A percentile compares a stretch with the other conserved stretches of the same genome.
phyloP scores from a whole-genome alignment of 1,140 invertebrate genomes.

The Drosophila nigrodunni region DNA sequence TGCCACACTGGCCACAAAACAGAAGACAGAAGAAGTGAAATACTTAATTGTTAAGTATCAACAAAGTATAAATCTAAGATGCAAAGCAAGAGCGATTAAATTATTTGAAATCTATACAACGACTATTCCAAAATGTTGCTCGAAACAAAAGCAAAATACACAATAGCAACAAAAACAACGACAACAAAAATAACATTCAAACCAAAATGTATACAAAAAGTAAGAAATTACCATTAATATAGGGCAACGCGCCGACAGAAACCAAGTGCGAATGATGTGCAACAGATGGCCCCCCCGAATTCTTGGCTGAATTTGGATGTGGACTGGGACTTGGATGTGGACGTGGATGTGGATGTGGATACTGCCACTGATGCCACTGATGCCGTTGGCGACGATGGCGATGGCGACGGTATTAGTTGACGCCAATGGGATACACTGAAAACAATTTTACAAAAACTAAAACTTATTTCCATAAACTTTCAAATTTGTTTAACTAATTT shows the following conservation, averaged over 20 bases:
- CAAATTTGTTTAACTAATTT: too few relatives aligned
- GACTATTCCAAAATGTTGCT: conserved; percentile 47
- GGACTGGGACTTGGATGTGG: not conserved
- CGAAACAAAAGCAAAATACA: conserved; percentile 68
- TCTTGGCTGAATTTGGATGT: conserved; percentile 41
- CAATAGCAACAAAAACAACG: conserved; percentile 10
- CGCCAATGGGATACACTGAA: conserved; percentile 44
- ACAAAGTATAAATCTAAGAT: conserved; percentile 79
- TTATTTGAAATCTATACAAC: conserved; percentile 68
- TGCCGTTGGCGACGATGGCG: conserved; percentile 23
- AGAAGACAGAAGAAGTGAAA: conserved; percentile 62
- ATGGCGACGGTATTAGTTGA: conserved; percentile 50
- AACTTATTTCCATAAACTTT: too few relatives aligned
- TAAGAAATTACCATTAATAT: conserved; percentile 83
- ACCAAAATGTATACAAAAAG: conserved; percentile 79
- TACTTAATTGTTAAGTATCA: conserved; percentile 82
- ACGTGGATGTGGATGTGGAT: conserved; percentile 2
- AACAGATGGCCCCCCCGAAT: conserved; percentile 77
- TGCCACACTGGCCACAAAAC: conserved; percentile 35
- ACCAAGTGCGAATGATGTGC: conserved; percentile 82
- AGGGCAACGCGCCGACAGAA: conserved; percentile 80
- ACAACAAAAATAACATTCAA: conserved; percentile 55
- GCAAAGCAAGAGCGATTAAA: conserved; percentile 66
- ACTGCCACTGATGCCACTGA: conserved; percentile 15
- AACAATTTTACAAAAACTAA: not conserved